Conservation (phyloP, 2,888 invertebrate genomes). For the Abrostola triplasia region DNA sequence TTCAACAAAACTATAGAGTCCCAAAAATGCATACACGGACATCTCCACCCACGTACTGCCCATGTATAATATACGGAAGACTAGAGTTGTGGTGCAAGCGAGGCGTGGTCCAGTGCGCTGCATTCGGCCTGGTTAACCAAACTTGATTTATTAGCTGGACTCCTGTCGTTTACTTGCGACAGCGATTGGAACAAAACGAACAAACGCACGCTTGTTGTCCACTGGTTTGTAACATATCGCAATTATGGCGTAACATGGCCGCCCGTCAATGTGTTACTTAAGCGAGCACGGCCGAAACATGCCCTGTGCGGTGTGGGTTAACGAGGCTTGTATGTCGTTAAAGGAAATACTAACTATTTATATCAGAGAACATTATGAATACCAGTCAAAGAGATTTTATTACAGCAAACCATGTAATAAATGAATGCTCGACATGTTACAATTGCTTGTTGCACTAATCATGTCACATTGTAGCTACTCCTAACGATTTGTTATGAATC, state of each 20-base stretch:
- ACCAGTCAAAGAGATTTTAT: not conserved
- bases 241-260: slow-evolving; percentile 49
- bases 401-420: not conserved
- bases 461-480: slow-evolving; percentile 1
- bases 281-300: slow-evolving; percentile 34
- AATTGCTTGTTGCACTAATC: not conserved
- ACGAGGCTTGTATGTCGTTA: slow-evolving; percentile 5
- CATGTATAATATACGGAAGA: too few relatives aligned
- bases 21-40: too few relatives aligned
- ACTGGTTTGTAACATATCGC: slow-evolving; percentile 44
- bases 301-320: slow-evolving; percentile 22
- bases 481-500: too few relatives aligned
- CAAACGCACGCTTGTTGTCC: slow-evolving; percentile 24
- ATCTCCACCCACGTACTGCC: too few relatives aligned
- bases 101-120: slow-evolving; percentile 38
- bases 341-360: not conserved
- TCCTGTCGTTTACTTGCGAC: slow-evolving; percentile 46
- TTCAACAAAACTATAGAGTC: too few relatives aligned
- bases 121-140: slow-evolving; percentile 35
- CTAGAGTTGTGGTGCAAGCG: slow-evolving; percentile 16
- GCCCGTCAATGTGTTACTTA: slow-evolving; percentile 35
- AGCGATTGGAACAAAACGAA: slow-evolving; percentile 46
- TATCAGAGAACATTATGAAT: not conserved
- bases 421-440: not conserved
- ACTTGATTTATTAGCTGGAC: slow-evolving; percentile 47